phyloP scores from a whole-genome alignment of 2,797 vertebrate genomes.

The Anolis apletophallus region DNA sequence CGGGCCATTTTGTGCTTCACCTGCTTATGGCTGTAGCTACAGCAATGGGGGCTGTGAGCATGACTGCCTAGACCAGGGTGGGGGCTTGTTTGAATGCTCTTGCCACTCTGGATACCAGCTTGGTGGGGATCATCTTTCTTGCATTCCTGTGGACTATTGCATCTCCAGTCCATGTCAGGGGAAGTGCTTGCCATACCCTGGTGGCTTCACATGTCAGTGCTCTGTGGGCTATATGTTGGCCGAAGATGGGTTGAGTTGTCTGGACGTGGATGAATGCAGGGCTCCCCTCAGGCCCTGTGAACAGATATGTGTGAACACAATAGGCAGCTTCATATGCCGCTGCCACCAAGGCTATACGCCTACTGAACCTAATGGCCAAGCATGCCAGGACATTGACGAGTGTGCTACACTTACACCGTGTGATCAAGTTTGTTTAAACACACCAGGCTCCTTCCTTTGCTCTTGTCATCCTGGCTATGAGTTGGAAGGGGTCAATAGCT shows the following conservation, averaged over 20 bases:
- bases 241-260: constrained; percentile 37
- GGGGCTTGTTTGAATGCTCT: constrained; percentile 65
- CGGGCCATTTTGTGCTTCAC: constrained; percentile 69
- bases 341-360: constrained; percentile 72
- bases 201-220: constrained; percentile 62
- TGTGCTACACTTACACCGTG: constrained; percentile 65
- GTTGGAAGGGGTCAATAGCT: neutral
- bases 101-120: constrained; percentile 74
- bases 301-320: constrained; percentile 57
- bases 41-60: constrained; percentile 80
- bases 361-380: neutral
- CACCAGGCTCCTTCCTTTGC: constrained; percentile 74
- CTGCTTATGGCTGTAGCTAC: constrained; percentile 60
- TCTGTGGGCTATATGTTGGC: constrained; percentile 54
- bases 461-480: constrained; percentile 76
- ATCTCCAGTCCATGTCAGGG: constrained; percentile 69
- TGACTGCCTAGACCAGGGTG: constrained; percentile 62
- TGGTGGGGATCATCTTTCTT: constrained; percentile 72
- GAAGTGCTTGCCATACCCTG: neutral
- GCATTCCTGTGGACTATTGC: constrained; percentile 69
- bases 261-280: constrained; percentile 69
- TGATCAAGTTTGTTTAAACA: constrained; percentile 77
- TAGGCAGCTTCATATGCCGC: constrained; percentile 66
- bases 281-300: constrained; percentile 49
- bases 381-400: constrained; percentile 76